Percentiles rank a stretch among this genome's conserved stretches.
These are phyloP conservation scores for Parazoanthus swiftii DNA, from an alignment of 92 coral and sea anemone species.

Conservation along the genomic window DNA sequence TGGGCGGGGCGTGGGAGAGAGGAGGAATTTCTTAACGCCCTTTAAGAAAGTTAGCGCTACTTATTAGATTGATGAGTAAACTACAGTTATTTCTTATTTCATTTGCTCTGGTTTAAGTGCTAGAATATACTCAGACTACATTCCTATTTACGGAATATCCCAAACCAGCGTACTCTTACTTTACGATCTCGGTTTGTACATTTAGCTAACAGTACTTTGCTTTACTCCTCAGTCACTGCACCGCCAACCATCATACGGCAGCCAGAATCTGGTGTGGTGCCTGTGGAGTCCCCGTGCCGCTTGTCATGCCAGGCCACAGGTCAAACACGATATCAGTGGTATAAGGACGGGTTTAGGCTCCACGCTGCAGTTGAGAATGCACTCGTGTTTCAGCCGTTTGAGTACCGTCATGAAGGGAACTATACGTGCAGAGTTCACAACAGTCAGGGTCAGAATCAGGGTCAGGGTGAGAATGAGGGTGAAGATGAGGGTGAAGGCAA, in stretches of 20 bases:
- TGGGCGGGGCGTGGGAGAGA: no score
- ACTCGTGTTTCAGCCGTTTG: constrained; percentile 63
- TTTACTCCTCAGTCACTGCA: constrained; percentile 46
- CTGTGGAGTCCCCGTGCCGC: constrained; percentile 59
- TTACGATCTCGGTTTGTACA: no score
- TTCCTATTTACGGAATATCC: no score
- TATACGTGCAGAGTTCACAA: constrained; percentile 80
- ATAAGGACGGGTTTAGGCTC: constrained; percentile 70
- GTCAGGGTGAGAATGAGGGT: neutral
- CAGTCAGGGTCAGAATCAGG: neutral
- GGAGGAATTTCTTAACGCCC: no score
- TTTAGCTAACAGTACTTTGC: neutral
- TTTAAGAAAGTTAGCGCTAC: no score
- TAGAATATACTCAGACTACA: no score
- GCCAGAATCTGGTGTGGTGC: constrained; percentile 73
- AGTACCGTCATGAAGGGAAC: constrained; percentile 82
- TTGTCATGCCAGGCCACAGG: constrained; percentile 58
- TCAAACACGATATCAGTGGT: constrained; percentile 79
- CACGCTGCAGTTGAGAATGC: constrained; percentile 43
- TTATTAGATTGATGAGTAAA: no score
- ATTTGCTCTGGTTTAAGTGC: no score
- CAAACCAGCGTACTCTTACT: no score
- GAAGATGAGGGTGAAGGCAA: no score
- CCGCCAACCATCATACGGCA: constrained; percentile 71
- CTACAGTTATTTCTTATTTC: no score